Percentiles rank a stretch among this genome's conserved stretches.
Evolutionary conservation across 2,113 vertebrate species (phyloP).

Genomic region (Tetrax tetrax): DNA sequence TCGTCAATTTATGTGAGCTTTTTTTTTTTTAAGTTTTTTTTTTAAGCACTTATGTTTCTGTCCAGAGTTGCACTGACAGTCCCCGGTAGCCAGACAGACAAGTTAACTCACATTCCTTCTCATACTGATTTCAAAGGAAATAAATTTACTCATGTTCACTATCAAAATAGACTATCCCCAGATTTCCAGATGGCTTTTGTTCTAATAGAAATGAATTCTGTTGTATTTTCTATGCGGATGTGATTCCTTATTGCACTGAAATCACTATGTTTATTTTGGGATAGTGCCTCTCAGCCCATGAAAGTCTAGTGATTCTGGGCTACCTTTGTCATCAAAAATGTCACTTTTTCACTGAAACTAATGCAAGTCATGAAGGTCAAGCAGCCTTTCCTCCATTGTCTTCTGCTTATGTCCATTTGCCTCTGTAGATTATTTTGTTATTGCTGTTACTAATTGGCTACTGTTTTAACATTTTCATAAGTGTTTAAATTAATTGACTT

Average conservation of each 20-base stretch:
- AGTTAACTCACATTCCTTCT: background rate
- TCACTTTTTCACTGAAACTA: background rate
- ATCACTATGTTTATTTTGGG: background rate
- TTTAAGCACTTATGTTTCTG: background rate
- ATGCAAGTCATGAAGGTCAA: background rate
- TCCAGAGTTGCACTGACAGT: background rate
- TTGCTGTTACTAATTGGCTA: background rate
- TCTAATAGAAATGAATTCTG: background rate
- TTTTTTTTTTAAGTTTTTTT: background rate
- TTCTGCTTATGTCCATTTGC: background rate
- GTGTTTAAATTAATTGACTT: background rate
- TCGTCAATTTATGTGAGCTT: background rate
- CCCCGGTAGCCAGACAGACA: background rate
- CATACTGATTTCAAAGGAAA: background rate
- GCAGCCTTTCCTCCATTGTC: background rate
- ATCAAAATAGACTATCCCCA: background rate
- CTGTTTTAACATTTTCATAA: background rate
- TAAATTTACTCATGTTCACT: background rate
- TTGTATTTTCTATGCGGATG: background rate
- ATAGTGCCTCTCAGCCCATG: background rate
- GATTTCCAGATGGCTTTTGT: background rate
- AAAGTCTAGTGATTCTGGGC: background rate
- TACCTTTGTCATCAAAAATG: background rate
- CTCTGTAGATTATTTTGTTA: background rate
- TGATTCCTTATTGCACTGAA: background rate